Percentiles rank a stretch among this genome's conserved stretches.
These are phyloP conservation scores for Chamaea fasciata DNA, from an alignment of 2,113 vertebrate species.

Conservation along the genomic window DNA sequence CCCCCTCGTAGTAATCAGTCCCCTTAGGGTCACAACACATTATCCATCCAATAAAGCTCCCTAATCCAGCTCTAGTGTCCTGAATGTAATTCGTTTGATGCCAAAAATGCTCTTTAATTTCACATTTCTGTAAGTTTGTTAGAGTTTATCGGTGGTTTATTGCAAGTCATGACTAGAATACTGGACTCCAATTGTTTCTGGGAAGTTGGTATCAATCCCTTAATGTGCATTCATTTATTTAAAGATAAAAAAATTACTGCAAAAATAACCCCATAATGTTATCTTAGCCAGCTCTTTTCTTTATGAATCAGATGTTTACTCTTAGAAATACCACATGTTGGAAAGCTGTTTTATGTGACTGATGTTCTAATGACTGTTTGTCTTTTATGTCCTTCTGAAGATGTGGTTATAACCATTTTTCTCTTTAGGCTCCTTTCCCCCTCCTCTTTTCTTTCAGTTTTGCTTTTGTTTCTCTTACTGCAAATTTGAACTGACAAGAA, in stretches of 20 bases:
- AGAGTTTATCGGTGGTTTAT: background rate
- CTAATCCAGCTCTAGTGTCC: background rate
- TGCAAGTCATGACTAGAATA: background rate
- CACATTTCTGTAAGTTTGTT: background rate
- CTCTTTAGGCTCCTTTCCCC: background rate
- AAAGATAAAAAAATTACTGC: background rate
- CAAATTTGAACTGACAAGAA: slow-evolving; percentile 57
- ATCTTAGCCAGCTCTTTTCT: background rate
- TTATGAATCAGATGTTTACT: background rate
- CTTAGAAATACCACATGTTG: background rate
- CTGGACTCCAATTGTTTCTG: background rate
- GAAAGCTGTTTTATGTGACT: background rate
- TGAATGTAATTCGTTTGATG: background rate
- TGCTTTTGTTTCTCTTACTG: slow-evolving; percentile 9
- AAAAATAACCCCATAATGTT: background rate
- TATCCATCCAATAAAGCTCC: background rate
- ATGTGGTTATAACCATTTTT: background rate
- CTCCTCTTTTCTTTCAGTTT: background rate
- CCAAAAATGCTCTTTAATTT: slow-evolving; percentile 6
- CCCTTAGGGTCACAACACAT: background rate
- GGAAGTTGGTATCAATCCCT: background rate
- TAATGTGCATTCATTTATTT: background rate
- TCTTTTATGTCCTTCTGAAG: background rate
- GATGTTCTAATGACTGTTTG: background rate
- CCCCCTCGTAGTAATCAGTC: background rate